These are phyloP conservation scores for Sisor rabdophorus DNA, from an alignment of 2,113 vertebrate genomes.

Conservation along the genomic window DNA sequence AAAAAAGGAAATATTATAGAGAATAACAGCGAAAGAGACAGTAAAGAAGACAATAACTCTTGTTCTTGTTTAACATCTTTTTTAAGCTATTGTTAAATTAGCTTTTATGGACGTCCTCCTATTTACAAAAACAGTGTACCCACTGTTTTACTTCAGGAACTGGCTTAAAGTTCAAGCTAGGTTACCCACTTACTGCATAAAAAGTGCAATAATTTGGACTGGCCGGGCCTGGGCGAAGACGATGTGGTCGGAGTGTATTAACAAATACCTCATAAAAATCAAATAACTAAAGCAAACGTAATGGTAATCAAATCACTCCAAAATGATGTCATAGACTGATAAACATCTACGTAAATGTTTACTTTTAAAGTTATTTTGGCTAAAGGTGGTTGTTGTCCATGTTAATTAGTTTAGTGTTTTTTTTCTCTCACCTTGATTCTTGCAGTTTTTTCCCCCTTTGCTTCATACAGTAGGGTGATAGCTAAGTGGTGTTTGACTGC, in stretches of 20 bases:
- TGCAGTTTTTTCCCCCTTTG: no score
- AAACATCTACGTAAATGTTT: not conserved
- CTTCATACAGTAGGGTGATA: no score
- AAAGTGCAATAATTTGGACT: not conserved
- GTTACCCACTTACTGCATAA: not conserved
- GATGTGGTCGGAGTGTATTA: not conserved
- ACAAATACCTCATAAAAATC: not conserved
- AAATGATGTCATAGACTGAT: not conserved
- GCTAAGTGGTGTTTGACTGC: no score
- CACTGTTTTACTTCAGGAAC: not conserved
- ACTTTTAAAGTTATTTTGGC: not conserved
- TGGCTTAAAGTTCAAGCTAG: not conserved
- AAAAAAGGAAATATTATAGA: constrained; percentile 13
- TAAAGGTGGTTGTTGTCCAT: not conserved
- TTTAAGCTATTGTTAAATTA: constrained; percentile 4
- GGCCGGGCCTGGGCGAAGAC: not conserved
- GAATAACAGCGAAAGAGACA: not conserved
- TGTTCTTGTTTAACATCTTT: not conserved
- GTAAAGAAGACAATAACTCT: not conserved
- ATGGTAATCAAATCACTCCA: not conserved
- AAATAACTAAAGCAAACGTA: not conserved
- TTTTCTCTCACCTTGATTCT: no score
- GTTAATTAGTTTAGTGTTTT: no score
- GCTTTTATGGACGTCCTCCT: constrained; percentile 17
- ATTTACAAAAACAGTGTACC: not conserved